Percentiles rank a stretch among this genome's conserved stretches.
phyloP scores from a whole-genome alignment of 2,888 invertebrate genomes.

The Chloroclysta siterata region DNA sequence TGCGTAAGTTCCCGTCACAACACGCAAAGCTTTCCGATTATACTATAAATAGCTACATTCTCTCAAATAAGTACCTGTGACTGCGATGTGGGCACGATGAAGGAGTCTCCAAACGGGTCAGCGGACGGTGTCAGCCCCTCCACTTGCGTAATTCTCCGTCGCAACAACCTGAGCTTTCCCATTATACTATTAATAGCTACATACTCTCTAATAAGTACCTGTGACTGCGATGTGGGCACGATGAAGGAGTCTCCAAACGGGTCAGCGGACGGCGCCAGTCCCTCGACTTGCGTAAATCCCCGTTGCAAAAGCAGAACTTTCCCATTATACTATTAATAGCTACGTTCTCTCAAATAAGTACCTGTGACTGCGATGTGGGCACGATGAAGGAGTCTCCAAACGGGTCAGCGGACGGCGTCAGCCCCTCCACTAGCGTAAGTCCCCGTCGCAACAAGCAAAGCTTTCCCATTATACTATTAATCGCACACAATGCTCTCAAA shows the following conservation, averaged over 20 bases:
- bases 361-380: constrained; percentile 63
- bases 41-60: no score
- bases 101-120: constrained; percentile 79
- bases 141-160: constrained; percentile 95
- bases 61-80: constrained; percentile 60
- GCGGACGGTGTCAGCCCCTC: constrained; percentile 91
- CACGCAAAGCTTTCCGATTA: constrained; percentile 93
- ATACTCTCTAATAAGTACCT: constrained; percentile 52
- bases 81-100: constrained; percentile 62
- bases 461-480: no score
- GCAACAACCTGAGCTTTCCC: constrained; percentile 92
- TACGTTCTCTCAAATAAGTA: constrained; percentile 39
- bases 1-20: constrained; percentile 94
- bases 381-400: constrained; percentile 78
- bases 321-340: no score
- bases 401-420: constrained; percentile 87
- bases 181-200: no score
- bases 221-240: constrained; percentile 59
- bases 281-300: constrained; percentile 94
- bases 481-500: no score
- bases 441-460: constrained; percentile 94
- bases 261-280: constrained; percentile 89
- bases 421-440: constrained; percentile 94
- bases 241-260: constrained; percentile 80
- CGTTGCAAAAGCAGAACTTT: constrained; percentile 94